phyloP scores from a whole-genome alignment of 2,888 invertebrate genomes.

The Clostera curtula region DNA sequence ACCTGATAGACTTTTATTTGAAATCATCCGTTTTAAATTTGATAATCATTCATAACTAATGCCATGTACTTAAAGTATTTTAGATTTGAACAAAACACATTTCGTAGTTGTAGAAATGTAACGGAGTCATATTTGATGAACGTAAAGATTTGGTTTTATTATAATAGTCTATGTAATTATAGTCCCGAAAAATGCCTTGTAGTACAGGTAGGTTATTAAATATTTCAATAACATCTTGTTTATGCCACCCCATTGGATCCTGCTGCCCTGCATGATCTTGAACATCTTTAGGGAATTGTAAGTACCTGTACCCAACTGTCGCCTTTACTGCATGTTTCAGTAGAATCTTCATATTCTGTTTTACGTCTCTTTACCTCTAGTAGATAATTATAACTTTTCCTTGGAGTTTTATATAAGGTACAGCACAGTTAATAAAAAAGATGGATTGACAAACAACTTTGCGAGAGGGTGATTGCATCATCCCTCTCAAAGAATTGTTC shows the following conservation, averaged over 20 bases:
- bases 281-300: conserved; percentile 68
- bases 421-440: conserved; percentile 23
- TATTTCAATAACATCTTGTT: conserved; percentile 50
- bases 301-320: conserved; percentile 57
- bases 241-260: conserved; percentile 59
- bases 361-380: too few relatives aligned
- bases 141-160: too few relatives aligned
- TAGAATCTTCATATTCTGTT: conserved; percentile 5
- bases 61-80: too few relatives aligned
- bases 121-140: too few relatives aligned
- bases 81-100: too few relatives aligned
- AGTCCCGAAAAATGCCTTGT: conserved; percentile 21
- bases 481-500: conserved; percentile 19
- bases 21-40: too few relatives aligned
- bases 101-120: too few relatives aligned
- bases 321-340: conserved; percentile 33
- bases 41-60: too few relatives aligned
- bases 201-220: conserved; percentile 26
- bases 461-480: conserved; percentile 19
- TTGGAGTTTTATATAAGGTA: too few relatives aligned
- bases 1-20: too few relatives aligned
- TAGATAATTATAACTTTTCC: too few relatives aligned
- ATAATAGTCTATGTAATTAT: conserved; percentile 5
- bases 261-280: conserved; percentile 70
- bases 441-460: too few relatives aligned